Percentiles rank a stretch among this genome's conserved stretches.
Conservation (phyloP, 2,113 vertebrate genomes). For the Manacus vitellinus region DNA sequence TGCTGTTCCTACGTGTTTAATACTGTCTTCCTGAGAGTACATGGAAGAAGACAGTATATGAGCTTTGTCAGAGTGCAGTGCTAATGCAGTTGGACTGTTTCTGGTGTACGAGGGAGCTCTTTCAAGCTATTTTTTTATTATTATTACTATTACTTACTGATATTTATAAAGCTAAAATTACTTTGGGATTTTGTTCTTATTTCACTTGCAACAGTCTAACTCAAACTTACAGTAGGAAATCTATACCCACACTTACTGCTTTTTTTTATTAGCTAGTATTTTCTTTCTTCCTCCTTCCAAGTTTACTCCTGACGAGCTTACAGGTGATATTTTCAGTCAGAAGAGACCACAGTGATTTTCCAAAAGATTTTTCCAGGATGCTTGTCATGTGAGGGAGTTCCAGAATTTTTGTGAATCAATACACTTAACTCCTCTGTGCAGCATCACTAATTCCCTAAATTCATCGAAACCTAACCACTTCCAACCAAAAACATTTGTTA, state of each 20-base stretch:
- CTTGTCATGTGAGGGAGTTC: not conserved
- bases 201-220: not conserved
- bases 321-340: not conserved
- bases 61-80: not conserved
- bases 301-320: not conserved
- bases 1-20: not conserved
- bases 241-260: not conserved
- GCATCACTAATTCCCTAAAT: not conserved
- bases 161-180: not conserved
- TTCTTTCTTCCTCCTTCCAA: not conserved
- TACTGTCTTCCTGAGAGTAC: not conserved
- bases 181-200: not conserved
- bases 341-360: not conserved
- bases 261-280: not conserved
- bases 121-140: not conserved
- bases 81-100: not conserved
- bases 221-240: not conserved
- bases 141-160: not conserved
- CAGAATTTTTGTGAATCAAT: not conserved
- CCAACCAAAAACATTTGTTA: not conserved
- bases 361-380: not conserved
- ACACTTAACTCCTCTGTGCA: accelerated
- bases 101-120: not conserved
- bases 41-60: not conserved
- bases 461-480: not conserved